phyloP scores from a whole-genome alignment of 2,113 vertebrate species.

The Colinus virginianus region DNA sequence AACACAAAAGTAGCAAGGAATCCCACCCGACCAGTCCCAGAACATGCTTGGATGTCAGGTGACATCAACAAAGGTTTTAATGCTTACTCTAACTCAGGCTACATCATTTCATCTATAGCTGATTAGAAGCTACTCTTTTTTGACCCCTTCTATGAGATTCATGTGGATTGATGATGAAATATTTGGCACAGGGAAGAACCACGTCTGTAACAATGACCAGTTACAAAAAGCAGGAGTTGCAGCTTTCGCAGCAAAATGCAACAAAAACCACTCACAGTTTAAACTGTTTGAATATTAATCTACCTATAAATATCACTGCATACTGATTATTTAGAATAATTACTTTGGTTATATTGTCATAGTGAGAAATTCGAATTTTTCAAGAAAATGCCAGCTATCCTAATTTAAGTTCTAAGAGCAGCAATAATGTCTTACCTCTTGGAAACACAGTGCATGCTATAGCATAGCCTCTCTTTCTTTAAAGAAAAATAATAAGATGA shows the following conservation, averaged over 20 bases:
- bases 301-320: background rate
- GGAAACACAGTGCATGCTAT: background rate
- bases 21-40: background rate
- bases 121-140: background rate
- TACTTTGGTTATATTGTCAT: background rate
- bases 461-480: background rate
- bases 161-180: no score
- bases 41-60: background rate
- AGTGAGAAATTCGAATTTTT: background rate
- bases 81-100: fast-evolving
- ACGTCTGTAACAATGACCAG: background rate
- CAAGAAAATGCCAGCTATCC: background rate
- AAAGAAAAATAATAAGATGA: background rate
- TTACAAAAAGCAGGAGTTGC: background rate
- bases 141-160: background rate
- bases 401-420: background rate
- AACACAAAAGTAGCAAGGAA: background rate
- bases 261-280: background rate
- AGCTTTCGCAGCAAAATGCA: background rate
- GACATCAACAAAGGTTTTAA: background rate
- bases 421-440: background rate
- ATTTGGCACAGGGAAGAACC: background rate
- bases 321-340: background rate
- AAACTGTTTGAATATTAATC: background rate
- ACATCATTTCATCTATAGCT: background rate